These are phyloP conservation scores for Chamaea fasciata DNA, from an alignment of 2,113 vertebrate genomes.

Conservation along the genomic window DNA sequence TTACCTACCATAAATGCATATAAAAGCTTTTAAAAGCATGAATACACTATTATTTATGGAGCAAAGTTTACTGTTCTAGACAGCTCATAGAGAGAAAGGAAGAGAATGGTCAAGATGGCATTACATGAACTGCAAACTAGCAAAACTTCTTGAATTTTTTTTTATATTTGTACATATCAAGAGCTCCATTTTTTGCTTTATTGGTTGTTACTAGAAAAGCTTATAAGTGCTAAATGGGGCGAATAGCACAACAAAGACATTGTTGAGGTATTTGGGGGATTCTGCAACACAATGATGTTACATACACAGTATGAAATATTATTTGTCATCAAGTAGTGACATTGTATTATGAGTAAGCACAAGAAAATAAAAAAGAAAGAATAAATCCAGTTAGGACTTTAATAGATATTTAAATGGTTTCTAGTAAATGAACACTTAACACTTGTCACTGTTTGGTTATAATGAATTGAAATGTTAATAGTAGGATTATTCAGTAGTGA, in stretches of 20 bases:
- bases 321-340: conserved; percentile 61
- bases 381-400: conserved; percentile 42
- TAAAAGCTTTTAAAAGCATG: conserved; percentile 55
- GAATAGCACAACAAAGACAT: conserved; percentile 52
- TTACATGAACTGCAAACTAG: conserved; percentile 36
- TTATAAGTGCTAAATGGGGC: conserved; percentile 23
- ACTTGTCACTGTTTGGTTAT: conserved; percentile 14
- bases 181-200: conserved; percentile 21
- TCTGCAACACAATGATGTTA: conserved; percentile 56
- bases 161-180: conserved; percentile 29
- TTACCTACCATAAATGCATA: conserved; percentile 42
- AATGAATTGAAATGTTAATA: conserved; percentile 31
- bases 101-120: conserved; percentile 1
- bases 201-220: conserved; percentile 39
- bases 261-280: conserved; percentile 43
- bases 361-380: conserved; percentile 48
- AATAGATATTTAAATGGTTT: conserved; percentile 27
- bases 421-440: conserved; percentile 8
- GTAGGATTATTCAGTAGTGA: conserved; percentile 50
- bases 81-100: conserved; percentile 6
- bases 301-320: conserved; percentile 50
- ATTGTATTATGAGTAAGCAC: conserved; percentile 37
- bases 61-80: conserved; percentile 46
- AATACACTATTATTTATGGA: conserved; percentile 54
- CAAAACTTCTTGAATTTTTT: conserved; percentile 2